phyloP scores from a whole-genome alignment of 1,140 invertebrate genomes.

The Rhagoletis zephyria region DNA sequence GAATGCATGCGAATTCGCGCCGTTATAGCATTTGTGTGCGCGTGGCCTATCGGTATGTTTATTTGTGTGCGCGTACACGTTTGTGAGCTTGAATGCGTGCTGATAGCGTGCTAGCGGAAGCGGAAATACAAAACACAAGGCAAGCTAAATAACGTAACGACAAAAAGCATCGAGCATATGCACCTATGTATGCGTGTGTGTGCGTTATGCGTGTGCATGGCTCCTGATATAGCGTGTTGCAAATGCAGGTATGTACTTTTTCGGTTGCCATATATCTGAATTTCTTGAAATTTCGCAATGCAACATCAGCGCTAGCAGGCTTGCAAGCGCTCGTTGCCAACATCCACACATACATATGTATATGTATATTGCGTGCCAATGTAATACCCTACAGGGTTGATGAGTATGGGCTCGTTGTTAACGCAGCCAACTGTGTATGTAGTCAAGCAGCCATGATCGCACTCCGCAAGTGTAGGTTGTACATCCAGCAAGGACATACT shows the following conservation, averaged over 20 bases:
- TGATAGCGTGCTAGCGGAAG: conserved; percentile 8
- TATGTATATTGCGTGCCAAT: not conserved
- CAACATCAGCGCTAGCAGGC: too few species aligned
- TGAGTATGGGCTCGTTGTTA: not conserved
- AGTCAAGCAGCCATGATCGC: not conserved
- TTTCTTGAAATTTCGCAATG: too few species aligned
- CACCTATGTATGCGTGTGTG: not conserved
- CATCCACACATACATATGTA: not conserved
- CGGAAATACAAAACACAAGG: conserved; percentile 10
- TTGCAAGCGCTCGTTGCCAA: not conserved
- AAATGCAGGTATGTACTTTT: not conserved
- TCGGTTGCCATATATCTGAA: too few species aligned
- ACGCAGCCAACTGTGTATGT: not conserved
- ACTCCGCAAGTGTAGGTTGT: not conserved
- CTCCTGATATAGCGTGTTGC: not conserved
- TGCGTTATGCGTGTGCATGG: not conserved
- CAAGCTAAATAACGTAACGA: conserved; percentile 6
- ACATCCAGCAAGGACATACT: conserved; percentile 11
- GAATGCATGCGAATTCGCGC: too few species aligned
- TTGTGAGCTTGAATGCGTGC: not conserved
- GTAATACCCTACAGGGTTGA: not conserved
- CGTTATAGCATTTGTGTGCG: conserved; percentile 4
- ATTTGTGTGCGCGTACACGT: conserved; percentile 17
- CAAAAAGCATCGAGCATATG: not conserved
- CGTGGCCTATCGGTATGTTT: not conserved